Evolutionary conservation across 2,888 invertebrate genomes (phyloP).

Genomic region (Venustoraphidia nigricollis): DNA sequence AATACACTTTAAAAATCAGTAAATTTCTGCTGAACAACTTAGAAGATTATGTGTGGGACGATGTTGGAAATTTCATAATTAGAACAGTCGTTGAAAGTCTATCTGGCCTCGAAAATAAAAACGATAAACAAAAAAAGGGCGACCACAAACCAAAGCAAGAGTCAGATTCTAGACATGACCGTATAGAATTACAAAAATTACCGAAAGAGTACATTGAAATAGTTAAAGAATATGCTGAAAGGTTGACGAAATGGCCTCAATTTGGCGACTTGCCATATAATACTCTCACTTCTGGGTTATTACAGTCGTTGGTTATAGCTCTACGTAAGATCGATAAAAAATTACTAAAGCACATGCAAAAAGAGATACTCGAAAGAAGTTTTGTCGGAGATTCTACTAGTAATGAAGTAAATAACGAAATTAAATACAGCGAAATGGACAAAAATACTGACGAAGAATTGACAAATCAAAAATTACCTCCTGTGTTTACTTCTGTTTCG

Average conservation of each 20-base stretch:
- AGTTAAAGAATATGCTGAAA: constrained; percentile 43
- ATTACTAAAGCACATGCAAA: constrained; percentile 34
- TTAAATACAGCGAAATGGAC: constrained; percentile 21
- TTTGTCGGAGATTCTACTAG: constrained; percentile 27
- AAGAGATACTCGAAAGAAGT: constrained; percentile 46
- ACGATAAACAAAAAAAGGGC: constrained; percentile 15
- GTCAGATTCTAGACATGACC: background rate
- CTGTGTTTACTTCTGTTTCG: constrained; percentile 45
- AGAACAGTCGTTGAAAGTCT: constrained; percentile 55
- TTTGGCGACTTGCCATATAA: constrained; percentile 54
- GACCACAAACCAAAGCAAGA: constrained; percentile 13
- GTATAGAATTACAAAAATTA: constrained; percentile 15
- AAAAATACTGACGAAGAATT: constrained; percentile 10
- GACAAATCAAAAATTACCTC: constrained; percentile 29
- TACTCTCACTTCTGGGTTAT: constrained; percentile 52
- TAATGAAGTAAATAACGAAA: constrained; percentile 11
- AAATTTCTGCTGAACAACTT: constrained; percentile 70
- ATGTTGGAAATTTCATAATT: constrained; percentile 61
- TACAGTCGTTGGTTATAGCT: constrained; percentile 49
- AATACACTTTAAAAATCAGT: constrained; percentile 52
- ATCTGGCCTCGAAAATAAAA: constrained; percentile 36
- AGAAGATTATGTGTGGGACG: constrained; percentile 69
- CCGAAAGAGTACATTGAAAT: constrained; percentile 44
- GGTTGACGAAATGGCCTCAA: constrained; percentile 60
- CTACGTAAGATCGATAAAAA: constrained; percentile 42